Percentiles rank a stretch among this genome's conserved stretches.
phyloP scores from a whole-genome alignment of 1,140 invertebrate species.

The Drosophila willistoni region DNA sequence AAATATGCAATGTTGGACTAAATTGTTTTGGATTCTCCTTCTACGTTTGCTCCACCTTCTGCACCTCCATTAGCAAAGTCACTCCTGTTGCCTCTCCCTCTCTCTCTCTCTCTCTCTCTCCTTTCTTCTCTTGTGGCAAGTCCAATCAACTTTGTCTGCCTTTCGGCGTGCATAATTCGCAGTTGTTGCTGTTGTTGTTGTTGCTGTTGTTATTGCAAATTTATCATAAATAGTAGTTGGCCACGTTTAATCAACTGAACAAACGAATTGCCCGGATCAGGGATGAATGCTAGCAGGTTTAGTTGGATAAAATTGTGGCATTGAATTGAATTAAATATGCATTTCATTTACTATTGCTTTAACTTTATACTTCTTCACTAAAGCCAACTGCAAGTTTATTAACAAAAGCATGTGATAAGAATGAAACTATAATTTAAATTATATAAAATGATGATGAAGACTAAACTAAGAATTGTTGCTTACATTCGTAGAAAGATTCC shows the following conservation, averaged over 20 bases:
- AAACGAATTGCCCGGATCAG: slow-evolving; percentile 9
- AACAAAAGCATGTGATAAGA: no score
- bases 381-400: no score
- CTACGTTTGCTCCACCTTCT: neutral
- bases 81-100: neutral
- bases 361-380: no score
- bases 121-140: slow-evolving; percentile 22
- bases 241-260: slow-evolving; percentile 40
- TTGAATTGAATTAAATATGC: slow-evolving; percentile 61
- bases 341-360: slow-evolving; percentile 36
- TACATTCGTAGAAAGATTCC: no score
- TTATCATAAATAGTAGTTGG: slow-evolving; percentile 69
- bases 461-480: no score
- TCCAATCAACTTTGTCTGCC: slow-evolving; percentile 67
- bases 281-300: slow-evolving; percentile 24
- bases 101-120: neutral
- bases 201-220: slow-evolving; percentile 48
- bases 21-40: slow-evolving; percentile 39
- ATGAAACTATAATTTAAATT: no score
- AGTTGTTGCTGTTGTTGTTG: slow-evolving; percentile 39
- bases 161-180: slow-evolving; percentile 68
- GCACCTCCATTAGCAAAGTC: no score
- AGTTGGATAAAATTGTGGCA: slow-evolving; percentile 1
- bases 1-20: slow-evolving; percentile 57
- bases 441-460: no score